These are phyloP conservation scores for Phrixothrix hirtus DNA, from an alignment of 2,888 invertebrate species.

Conservation along the genomic window DNA sequence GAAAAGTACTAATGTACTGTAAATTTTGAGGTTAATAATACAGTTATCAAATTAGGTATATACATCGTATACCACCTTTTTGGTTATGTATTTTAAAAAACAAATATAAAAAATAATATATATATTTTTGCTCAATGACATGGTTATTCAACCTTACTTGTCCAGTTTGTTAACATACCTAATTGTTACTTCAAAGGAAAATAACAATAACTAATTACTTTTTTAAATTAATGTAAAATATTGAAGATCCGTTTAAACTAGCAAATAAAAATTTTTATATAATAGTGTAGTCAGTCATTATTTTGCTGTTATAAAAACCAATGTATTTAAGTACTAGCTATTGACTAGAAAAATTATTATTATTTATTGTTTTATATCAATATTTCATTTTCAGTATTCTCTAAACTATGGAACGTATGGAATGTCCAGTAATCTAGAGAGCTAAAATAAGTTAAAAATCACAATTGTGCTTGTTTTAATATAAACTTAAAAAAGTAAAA, in stretches of 20 bases:
- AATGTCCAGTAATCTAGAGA: constrained; percentile 7
- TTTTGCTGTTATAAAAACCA: constrained; percentile 8
- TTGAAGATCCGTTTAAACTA: no score
- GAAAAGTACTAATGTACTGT: no score
- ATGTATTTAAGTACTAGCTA: constrained; percentile 11
- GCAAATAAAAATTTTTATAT: no score
- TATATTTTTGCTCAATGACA: no score
- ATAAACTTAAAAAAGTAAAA: constrained; percentile 7
- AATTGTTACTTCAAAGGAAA: neutral
- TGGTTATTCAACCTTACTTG: no score
- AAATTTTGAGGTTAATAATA: no score
- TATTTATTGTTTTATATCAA: constrained; percentile 1
- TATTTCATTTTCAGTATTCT: constrained; percentile 1
- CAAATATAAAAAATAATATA: no score
- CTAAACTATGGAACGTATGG: constrained; percentile 2
- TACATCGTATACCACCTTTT: no score
- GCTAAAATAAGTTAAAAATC: constrained; percentile 10
- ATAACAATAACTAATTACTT: neutral
- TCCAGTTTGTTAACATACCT: no score
- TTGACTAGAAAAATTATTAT: constrained; percentile 13
- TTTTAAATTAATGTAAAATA: neutral
- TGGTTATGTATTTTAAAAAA: no score
- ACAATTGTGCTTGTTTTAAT: constrained; percentile 12
- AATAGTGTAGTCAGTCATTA: constrained; percentile 3
- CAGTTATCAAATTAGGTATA: no score